Percentiles rank a stretch among this genome's conserved stretches.
phyloP scores from a whole-genome alignment of 1,140 invertebrate genomes.

The Sycophila sp. region DNA sequence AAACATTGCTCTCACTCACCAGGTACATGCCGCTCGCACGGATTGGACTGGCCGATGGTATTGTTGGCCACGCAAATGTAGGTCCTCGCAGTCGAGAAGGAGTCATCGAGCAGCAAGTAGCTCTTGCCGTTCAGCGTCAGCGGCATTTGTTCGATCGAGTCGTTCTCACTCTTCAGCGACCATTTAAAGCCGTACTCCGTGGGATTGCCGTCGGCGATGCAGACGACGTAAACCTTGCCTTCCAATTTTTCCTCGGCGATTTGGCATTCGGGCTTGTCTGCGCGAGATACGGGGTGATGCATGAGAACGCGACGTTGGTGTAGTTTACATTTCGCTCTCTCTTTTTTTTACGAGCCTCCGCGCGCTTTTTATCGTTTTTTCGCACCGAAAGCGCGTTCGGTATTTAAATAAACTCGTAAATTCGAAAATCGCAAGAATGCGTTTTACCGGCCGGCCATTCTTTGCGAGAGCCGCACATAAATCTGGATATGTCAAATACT shows the following conservation, averaged over 20 bases:
- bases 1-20: slow-evolving; percentile 43
- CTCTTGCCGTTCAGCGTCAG: slow-evolving; percentile 71
- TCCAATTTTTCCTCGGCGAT: slow-evolving; percentile 78
- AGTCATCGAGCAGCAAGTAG: slow-evolving; percentile 73
- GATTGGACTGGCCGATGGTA: slow-evolving; percentile 76
- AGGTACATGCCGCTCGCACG: slow-evolving; percentile 81
- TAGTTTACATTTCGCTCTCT: not conserved
- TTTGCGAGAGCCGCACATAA: too few relatives aligned
- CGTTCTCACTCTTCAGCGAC: slow-evolving; percentile 85
- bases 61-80: slow-evolving; percentile 89
- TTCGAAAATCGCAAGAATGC: slow-evolving; percentile 4
- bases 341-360: too few relatives aligned
- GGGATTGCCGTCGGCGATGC: slow-evolving; percentile 84
- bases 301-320: slow-evolving; percentile 12
- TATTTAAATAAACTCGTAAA: slow-evolving; percentile 9
- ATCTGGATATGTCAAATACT: too few relatives aligned
- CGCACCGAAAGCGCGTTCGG: not conserved
- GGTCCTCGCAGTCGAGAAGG: slow-evolving; percentile 76
- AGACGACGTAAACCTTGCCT: slow-evolving; percentile 80
- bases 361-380: not conserved
- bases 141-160: slow-evolving; percentile 69
- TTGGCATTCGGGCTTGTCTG: slow-evolving; percentile 86
- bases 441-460: slow-evolving; percentile 3
- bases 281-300: slow-evolving; percentile 44
- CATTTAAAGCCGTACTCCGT: slow-evolving; percentile 83